Base-by-base conservation (phyloP, 2,888 invertebrate genomes). In the Sinotaia quadrata region DNA sequence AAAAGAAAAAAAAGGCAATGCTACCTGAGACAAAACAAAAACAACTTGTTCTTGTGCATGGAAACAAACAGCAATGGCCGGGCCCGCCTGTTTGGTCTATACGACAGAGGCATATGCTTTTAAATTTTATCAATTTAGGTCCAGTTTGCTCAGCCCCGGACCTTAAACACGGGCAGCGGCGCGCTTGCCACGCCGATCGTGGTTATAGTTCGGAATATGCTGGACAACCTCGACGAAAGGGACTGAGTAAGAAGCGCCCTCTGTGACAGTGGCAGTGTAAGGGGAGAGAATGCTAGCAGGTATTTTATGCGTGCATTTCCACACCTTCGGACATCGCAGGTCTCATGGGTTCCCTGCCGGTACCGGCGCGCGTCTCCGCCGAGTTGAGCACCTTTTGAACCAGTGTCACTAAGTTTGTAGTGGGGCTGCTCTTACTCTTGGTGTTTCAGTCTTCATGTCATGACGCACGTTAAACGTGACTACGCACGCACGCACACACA, bases 61-160 rank as follows among this genome's bases (percentile, higher is more conserved):
- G n/a, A n/a, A 49, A n/a, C 29, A 56, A 24, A 57, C 56, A 56
- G 56, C 56, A 33, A n/a, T 15, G 33, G 56, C n/a, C 56, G 15
- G 33, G 18, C 21, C 56, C 37, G 37, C 37, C 58, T 58, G 37
- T 58, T 58, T 58, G 58, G 58, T 41, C 41, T 8, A n/a, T 24
- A 21, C 47, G 21, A 47, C 12, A 18, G 24, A n/a, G 18, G 31
- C 58, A 37, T 58, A 58, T 58, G 36, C 58, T 36, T 58, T 29
- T 27, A 37, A 34, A 58, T 58, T 58, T 58, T 24, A 37, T 58
- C 58, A 58, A 37, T 58, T 58, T 58, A 36, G 34, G 37, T 41
- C 34, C 37, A 34, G 33, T 58, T 33, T 58, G 33, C 34, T 27
- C 57, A 36, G 36, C 34, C 18, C 27, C 31, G n/a, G 36, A 58